Evolutionary conservation across 2,888 invertebrate genomes (phyloP), one percentile per base, ranked within the genome.

Genomic region (Ptilodon capucinus): DNA sequence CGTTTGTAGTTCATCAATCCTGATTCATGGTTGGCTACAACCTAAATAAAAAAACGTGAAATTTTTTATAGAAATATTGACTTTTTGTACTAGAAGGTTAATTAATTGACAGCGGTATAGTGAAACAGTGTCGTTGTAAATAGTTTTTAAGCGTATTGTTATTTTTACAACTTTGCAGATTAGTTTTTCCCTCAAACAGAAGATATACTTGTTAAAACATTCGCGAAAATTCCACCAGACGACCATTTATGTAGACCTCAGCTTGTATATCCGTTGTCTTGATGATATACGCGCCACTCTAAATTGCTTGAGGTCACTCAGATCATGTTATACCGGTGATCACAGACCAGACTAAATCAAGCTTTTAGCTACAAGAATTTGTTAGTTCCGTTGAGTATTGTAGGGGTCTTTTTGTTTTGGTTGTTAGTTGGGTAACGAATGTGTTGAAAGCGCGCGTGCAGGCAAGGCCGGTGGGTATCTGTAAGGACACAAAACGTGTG

Each of bases 391-490:
- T 46, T 13, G 44, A 36, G 40, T 17, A n/a, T 36, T 40, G 23
- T 44, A 48, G 41, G 42, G 59, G 25, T 63, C 66, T 51, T 19
- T 39, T 40, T 55, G 51, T 43, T 46, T 44, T 73, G 72, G 76
- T 54, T 35, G 19, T 51, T 23, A 18, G 42, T 84, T 83, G 79
- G 51, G 82, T 69, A 82, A 84, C 73, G 53, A 43, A 64, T 69
- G 50, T 81, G 84, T 85, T 65, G 86, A 84, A 84, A 86, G 84
- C 79, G 67, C 67, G 70, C 63, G 70, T 56, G 67, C 44, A 38
- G 54, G 43, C 86, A 83, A 86, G 86, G 86, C 80, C 86, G 79
- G 68, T 76, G 56, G 56, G 76, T 81, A 59, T 61, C 36, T 38
- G 74, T 83, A 82, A 84, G 86, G 84, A 83, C 84, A 79, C 67